Evolutionary conservation across 1,140 invertebrate genomes (phyloP).

Genomic region (Aphelinus certus): DNA sequence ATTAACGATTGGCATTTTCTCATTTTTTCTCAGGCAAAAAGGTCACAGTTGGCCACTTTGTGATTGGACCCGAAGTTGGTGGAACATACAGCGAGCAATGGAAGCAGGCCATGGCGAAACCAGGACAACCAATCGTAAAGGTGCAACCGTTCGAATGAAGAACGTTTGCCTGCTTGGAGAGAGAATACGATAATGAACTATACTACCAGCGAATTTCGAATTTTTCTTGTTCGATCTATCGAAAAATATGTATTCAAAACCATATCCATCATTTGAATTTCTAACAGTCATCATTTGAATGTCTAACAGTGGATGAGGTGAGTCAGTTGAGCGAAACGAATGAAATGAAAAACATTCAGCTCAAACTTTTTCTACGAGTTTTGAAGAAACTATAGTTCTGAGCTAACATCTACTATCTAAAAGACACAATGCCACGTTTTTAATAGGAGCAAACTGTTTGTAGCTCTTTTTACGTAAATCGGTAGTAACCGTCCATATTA

Average conservation of each 20-base stretch:
- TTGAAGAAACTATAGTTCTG: too few relatives aligned
- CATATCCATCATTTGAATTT: neutral
- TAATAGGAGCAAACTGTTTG: too few relatives aligned
- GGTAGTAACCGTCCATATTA: constrained; percentile 32
- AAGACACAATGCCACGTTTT: too few relatives aligned
- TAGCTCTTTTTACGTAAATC: too few relatives aligned
- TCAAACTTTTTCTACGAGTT: too few relatives aligned
- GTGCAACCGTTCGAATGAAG: constrained; percentile 62
- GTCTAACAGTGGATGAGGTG: too few relatives aligned
- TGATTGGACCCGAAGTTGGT: constrained; percentile 63
- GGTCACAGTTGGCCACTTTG: constrained; percentile 66
- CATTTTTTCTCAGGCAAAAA: constrained; percentile 65
- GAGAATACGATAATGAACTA: too few relatives aligned
- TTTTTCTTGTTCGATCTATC: neutral
- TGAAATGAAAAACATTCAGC: too few relatives aligned
- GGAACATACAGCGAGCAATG: constrained; percentile 62
- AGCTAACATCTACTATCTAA: too few relatives aligned
- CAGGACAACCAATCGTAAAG: constrained; percentile 60
- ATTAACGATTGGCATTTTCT: neutral
- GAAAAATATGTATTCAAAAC: neutral
- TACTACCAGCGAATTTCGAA: neutral
- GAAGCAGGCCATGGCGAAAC: constrained; percentile 62
- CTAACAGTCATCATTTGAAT: too few relatives aligned
- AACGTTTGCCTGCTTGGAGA: neutral
- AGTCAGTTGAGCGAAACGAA: too few relatives aligned